Evolutionary conservation across 2,888 invertebrate species (phyloP).

Genomic region (Drosophila anomalata): DNA sequence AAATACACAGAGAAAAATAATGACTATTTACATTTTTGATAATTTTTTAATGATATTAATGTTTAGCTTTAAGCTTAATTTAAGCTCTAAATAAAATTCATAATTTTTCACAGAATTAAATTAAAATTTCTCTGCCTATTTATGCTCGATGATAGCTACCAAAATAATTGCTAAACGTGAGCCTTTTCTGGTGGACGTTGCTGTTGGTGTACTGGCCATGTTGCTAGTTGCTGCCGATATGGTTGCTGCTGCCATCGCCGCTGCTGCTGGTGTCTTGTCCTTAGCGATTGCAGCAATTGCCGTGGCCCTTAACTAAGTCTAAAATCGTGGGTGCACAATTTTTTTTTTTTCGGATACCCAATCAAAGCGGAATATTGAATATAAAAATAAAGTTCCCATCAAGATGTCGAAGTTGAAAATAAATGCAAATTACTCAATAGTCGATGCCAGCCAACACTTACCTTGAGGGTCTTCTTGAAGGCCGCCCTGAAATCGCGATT

Average conservation of each 20-base stretch:
- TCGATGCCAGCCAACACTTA: constrained; percentile 61
- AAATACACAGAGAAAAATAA: constrained; percentile 20
- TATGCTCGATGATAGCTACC: constrained; percentile 61
- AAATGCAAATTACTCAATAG: constrained; percentile 24
- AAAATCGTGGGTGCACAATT: constrained; percentile 35
- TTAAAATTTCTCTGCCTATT: constrained; percentile 29
- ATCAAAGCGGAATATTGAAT: constrained; percentile 44
- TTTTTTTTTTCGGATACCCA: constrained; percentile 36
- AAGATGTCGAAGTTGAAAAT: constrained; percentile 29
- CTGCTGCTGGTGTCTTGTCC: constrained; percentile 37
- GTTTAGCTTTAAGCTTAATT: too few relatives aligned
- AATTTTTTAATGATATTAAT: too few relatives aligned
- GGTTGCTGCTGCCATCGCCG: constrained; percentile 31
- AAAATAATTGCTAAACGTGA: constrained; percentile 44
- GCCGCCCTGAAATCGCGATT: constrained; percentile 98
- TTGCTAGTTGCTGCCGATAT: constrained; percentile 28
- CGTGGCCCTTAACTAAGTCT: constrained; percentile 63
- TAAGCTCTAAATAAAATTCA: too few relatives aligned
- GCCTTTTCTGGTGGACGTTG: constrained; percentile 42
- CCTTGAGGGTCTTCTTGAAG: constrained; percentile 93
- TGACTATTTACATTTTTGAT: background rate
- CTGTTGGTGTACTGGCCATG: constrained; percentile 18
- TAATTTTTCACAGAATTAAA: too few relatives aligned
- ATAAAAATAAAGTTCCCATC: constrained; percentile 31
- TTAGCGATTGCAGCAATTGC: constrained; percentile 46